Evolutionary conservation across 2,888 invertebrate genomes (phyloP), one percentile per base, ranked within the genome.

Genomic region (Neuroscelio doddi): DNA sequence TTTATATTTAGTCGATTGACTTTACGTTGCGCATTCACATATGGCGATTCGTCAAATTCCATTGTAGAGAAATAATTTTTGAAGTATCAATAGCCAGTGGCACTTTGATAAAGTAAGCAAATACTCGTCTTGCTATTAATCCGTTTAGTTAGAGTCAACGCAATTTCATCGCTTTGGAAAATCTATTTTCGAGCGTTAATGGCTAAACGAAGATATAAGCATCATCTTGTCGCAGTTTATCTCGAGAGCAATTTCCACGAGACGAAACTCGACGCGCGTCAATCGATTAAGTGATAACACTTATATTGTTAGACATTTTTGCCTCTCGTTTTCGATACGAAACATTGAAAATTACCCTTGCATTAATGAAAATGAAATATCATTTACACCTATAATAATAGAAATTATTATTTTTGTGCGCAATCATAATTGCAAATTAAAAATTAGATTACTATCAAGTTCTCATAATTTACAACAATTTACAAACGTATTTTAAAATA

Each of bases 131-230:
- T 45, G 15, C 17, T 26, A 16, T 52, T 58, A 58, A 53, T 16
- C 24, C 30, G 45, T 44, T 55, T 55, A 52, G 59, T 47, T 38
- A 51, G 24, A 46, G 36, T 53, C 45, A 16, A 45, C 42, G 55
- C 50, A 51, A 59, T 64, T 55, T 36, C 46, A 50, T 50, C 42
- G 49, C 51, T 59, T 59, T 56, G 51, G 51, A 56, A 59, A 59
- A 59, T 56, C 59, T 46, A 59, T 64, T 59, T 64, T 59, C 59
- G 26, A 56, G 51, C 44, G 55, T 64, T 64, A 64, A 64, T 64
- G 51, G 64, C 32, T 64, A 56, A 64, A 59, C 45, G 64, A 56
- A 59, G 64, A 59, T 59, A 53, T 56, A 51, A 59, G 47, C 58
- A 56, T 59, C 64, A 38, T 30, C 56, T 56, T 38, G 46, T 64